Conservation (phyloP, 2,113 vertebrate species). For the Bos javanicus region DNA sequence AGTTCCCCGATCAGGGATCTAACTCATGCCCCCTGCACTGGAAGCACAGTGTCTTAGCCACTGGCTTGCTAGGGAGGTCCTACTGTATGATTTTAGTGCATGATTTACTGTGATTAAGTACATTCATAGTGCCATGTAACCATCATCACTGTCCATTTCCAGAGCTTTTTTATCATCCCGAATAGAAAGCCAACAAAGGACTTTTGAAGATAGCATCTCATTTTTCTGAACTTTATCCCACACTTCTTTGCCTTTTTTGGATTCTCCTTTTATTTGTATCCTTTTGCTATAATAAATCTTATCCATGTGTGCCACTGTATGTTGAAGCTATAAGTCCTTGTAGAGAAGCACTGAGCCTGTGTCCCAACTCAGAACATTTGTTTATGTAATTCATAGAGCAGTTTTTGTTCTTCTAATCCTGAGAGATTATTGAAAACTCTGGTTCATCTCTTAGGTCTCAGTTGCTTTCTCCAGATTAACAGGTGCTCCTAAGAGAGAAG, state of each 20-base stretch:
- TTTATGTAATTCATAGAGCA: not conserved
- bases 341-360: not conserved
- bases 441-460: not conserved
- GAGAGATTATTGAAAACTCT: not conserved
- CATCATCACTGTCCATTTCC: not conserved
- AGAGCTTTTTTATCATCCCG: not conserved
- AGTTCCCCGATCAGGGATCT: not conserved
- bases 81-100: not conserved
- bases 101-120: not conserved
- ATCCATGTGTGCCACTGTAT: not conserved
- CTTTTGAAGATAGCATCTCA: not conserved
- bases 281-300: not conserved
- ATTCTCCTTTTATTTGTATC: not conserved
- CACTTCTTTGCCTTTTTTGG: not conserved
- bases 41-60: not conserved
- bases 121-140: not conserved
- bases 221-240: not conserved
- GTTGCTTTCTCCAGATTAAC: not conserved
- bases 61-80: not conserved
- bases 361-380: not conserved
- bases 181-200: not conserved
- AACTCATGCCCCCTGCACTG: not conserved
- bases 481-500: not conserved
- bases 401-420: not conserved
- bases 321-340: not conserved